Evolutionary conservation across 2,888 invertebrate genomes (phyloP), one percentile per base, ranked within the genome.

Genomic region (Orthonychiurus folsomi): DNA sequence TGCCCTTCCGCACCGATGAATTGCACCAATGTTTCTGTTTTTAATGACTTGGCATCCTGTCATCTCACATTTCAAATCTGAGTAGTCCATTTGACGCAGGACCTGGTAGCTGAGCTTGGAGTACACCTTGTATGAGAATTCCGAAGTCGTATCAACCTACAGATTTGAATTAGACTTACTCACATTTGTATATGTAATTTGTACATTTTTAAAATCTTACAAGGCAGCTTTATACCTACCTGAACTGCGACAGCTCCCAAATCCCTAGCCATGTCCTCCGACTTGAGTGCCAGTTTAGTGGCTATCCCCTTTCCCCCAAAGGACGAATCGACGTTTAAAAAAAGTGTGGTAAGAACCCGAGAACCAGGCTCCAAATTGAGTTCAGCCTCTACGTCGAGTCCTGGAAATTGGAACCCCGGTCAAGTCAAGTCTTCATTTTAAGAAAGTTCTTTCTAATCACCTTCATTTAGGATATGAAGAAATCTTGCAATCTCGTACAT

Each of bases 231-330:
- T 37, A 9, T 5, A 37, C 37, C 50, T 62, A 60, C 63, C 56
- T 59, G 56, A 23, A 65, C 55, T 24, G 53, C 59, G 37, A 37
- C 26, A 27, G 62, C 57, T 23, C 63, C 65, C 50, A 52, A 28
- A 25, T 50, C 50, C 15, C 53, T 23, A 21, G 63, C 66, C 26
- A 59, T 26, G 55, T 66, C 63, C 27, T 63, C 65, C 25, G 59
- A 59, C 54, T 63, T 63, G 5, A 47, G 54, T 28, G 65, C 62
- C 12, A 68, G 58, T 20, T 62, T 61, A 9, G 58, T 56, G 2
- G 63, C 67, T 24, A 68, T 68, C 25, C 67, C 67, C 2, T 63
- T 27, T 23, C 67, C 66, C 28, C 64, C 63, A 52, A 62, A 67
- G 52, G 62, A 61, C 12, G 63, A 48, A 54, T 67, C 65, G 12